phyloP scores from a whole-genome alignment of 2,113 vertebrate genomes.

The Dromas ardeola region DNA sequence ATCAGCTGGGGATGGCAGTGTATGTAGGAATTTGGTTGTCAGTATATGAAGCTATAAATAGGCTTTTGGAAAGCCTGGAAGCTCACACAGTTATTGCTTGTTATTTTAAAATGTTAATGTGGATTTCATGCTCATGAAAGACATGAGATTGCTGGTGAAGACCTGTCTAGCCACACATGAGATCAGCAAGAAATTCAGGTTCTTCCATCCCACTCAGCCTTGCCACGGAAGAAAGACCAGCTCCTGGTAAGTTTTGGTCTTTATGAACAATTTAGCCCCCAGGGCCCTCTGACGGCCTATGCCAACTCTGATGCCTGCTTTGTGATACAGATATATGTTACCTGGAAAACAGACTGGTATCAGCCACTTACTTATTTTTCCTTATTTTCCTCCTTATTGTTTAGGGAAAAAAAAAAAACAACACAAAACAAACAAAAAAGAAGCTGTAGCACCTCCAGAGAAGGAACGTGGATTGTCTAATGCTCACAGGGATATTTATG shows the following conservation, averaged over 20 bases:
- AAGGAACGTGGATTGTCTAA: neutral
- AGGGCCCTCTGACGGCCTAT: neutral
- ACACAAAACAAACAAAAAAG: neutral
- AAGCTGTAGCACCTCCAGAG: neutral
- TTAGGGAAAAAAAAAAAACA: neutral
- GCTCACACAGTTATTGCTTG: neutral
- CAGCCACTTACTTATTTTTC: neutral
- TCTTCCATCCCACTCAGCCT: slow-evolving; percentile 23
- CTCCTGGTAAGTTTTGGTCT: neutral
- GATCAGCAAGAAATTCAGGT: slow-evolving; percentile 61
- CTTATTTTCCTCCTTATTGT: neutral
- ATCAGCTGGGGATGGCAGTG: neutral
- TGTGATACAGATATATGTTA: neutral
- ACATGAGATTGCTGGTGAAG: slow-evolving; percentile 5
- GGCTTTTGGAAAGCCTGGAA: slow-evolving; percentile 16
- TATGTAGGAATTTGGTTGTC: neutral
- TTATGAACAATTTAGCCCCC: slow-evolving; percentile 6
- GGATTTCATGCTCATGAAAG: slow-evolving; percentile 6
- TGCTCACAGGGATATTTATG: neutral
- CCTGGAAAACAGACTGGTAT: neutral
- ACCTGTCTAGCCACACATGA: slow-evolving; percentile 26
- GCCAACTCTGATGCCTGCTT: neutral
- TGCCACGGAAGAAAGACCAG: slow-evolving; percentile 32
- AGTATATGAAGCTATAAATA: neutral
- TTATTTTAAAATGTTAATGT: slow-evolving; percentile 42